Evolutionary conservation across 2,888 invertebrate species (phyloP).

Genomic region (Malachius bipustulatus): DNA sequence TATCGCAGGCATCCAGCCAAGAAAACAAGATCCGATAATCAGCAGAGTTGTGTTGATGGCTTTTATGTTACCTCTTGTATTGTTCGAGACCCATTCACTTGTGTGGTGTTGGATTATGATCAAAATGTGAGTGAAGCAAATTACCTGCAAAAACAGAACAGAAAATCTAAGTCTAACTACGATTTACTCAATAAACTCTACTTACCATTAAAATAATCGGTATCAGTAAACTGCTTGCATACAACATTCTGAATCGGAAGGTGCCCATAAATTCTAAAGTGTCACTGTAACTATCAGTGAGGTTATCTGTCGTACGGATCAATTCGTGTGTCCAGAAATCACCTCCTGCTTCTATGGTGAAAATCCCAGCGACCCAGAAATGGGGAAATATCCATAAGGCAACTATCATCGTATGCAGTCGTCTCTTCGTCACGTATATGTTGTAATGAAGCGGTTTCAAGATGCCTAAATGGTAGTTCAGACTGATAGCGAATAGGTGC

Average conservation of each 20-base stretch:
- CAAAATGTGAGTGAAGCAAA: background rate
- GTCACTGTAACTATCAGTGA: background rate
- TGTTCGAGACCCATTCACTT: constrained; percentile 17
- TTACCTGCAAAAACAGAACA: too few relatives aligned
- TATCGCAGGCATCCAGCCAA: constrained; percentile 52
- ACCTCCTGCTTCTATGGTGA: background rate
- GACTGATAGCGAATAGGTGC: constrained; percentile 1
- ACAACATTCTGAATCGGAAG: background rate
- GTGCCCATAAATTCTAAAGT: background rate
- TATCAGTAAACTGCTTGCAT: background rate
- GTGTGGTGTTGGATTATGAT: background rate
- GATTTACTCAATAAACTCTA: too few relatives aligned
- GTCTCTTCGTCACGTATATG: background rate
- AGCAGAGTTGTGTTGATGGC: constrained; percentile 50
- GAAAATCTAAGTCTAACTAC: too few relatives aligned
- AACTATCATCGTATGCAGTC: background rate
- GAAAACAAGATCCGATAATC: constrained; percentile 46
- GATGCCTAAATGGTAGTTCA: constrained; percentile 1
- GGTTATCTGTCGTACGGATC: too few relatives aligned
- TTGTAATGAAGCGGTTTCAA: constrained; percentile 1
- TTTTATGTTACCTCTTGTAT: constrained; percentile 35
- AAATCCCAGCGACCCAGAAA: background rate
- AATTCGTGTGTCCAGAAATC: constrained; percentile 1
- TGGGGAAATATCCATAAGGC: background rate
- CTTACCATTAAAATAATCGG: background rate